Evolutionary conservation across 2,888 invertebrate species (phyloP).

Genomic region (Troides aeacus): DNA sequence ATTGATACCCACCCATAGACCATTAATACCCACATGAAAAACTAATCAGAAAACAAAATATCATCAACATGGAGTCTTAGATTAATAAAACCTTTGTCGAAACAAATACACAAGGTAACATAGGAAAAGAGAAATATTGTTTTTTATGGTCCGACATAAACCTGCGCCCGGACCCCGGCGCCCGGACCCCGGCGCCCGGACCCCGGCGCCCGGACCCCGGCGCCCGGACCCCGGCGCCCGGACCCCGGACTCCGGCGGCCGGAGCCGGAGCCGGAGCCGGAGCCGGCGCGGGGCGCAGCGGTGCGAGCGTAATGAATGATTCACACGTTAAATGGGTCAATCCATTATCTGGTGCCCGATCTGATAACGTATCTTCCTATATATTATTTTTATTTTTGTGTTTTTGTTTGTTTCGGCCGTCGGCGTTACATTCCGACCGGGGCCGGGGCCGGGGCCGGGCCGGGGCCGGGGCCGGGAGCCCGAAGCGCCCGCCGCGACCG

Average conservation of each 20-base stretch:
- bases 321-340: conserved; percentile 74
- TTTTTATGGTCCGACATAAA: conserved; percentile 8
- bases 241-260: too few species aligned
- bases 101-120: conserved; percentile 30
- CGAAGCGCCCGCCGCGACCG: conserved; percentile 27
- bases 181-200: background rate
- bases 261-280: too few species aligned
- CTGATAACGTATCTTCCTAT: conserved; percentile 69
- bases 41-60: too few species aligned
- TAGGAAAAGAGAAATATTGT: conserved; percentile 4
- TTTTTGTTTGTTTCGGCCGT: conserved; percentile 55
- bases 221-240: background rate
- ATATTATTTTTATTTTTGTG: conserved; percentile 50
- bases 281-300: background rate
- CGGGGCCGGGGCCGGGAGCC: conserved; percentile 34
- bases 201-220: background rate
- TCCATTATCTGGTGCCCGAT: conserved; percentile 70
- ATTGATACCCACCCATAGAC: too few species aligned
- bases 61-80: background rate
- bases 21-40: too few species aligned
- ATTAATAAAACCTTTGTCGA: conserved; percentile 26
- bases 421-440: conserved; percentile 59
- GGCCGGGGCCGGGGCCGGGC: conserved; percentile 28
- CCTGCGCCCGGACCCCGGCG: conserved; percentile 9
- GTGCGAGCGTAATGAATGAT: conserved; percentile 55